Percentiles rank a stretch among this genome's conserved stretches.
Conservation (phyloP, 2,113 vertebrate genomes). For the Perca fluviatilis region DNA sequence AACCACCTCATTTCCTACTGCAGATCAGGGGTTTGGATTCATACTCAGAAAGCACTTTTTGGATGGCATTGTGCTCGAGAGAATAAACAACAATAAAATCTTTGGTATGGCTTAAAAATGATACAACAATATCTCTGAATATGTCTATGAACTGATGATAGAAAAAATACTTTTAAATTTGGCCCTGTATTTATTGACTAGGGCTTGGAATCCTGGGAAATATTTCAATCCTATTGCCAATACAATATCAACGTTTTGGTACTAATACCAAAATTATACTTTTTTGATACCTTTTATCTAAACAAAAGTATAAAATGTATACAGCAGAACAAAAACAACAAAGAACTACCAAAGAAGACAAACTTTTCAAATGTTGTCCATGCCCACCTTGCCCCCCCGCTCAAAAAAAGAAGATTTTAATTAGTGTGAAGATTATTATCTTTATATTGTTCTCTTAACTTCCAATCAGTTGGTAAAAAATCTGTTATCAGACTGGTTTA, state of each 20-base stretch:
- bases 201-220: background rate
- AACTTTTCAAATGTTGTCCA: background rate
- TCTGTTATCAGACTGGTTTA: background rate
- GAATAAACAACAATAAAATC: too few relatives aligned
- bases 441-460: too few relatives aligned
- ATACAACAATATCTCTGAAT: background rate
- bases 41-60: background rate
- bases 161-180: background rate
- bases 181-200: background rate
- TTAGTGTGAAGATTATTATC: too few relatives aligned
- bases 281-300: background rate
- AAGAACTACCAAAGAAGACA: background rate
- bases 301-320: background rate
- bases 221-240: background rate
- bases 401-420: too few relatives aligned
- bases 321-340: too few relatives aligned
- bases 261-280: background rate
- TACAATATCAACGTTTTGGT: background rate
- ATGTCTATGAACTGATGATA: too few relatives aligned
- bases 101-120: background rate
- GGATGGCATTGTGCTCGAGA: background rate
- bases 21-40: conserved; percentile 28
- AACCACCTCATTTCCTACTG: conserved; percentile 22
- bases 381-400: too few relatives aligned
- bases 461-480: too few relatives aligned